Evolutionary conservation across 2,113 vertebrate species (phyloP).

Genomic region (Caloenas nicobarica): DNA sequence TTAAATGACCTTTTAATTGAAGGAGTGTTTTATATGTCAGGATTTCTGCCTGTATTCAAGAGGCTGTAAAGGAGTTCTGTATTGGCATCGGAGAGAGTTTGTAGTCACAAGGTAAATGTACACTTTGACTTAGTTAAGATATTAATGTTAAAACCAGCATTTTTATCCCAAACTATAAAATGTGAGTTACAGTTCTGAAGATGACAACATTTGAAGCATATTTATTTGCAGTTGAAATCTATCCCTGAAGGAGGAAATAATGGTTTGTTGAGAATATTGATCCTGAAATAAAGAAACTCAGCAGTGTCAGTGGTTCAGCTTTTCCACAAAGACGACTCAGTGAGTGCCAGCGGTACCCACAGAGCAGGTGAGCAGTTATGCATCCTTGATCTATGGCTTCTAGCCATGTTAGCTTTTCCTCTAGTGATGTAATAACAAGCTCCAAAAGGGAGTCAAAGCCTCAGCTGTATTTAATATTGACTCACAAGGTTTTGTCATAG

Average conservation of each 20-base stretch:
- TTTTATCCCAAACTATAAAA: constrained; percentile 19
- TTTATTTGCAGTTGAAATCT: constrained; percentile 32
- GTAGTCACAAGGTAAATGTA: background rate
- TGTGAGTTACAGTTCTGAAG: background rate
- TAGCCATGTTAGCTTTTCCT: background rate
- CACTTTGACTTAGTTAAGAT: background rate
- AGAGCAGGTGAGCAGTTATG: background rate
- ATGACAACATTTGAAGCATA: background rate
- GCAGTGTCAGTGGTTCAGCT: background rate
- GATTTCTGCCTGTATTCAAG: background rate
- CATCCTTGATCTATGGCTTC: background rate
- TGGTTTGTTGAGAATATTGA: background rate
- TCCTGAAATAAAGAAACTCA: background rate
- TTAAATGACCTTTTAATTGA: background rate
- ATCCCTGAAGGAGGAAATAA: background rate
- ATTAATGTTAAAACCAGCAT: background rate
- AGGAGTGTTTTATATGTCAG: background rate
- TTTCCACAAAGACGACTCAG: background rate
- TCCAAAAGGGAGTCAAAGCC: background rate
- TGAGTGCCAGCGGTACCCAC: background rate
- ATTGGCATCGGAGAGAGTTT: background rate
- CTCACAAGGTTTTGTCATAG: constrained; percentile 9
- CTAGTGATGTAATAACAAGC: background rate
- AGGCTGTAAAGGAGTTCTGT: background rate
- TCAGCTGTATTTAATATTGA: background rate